These are phyloP conservation scores for Drosophila formosana DNA, from an alignment of 2,888 invertebrate genomes.

Conservation along the genomic window DNA sequence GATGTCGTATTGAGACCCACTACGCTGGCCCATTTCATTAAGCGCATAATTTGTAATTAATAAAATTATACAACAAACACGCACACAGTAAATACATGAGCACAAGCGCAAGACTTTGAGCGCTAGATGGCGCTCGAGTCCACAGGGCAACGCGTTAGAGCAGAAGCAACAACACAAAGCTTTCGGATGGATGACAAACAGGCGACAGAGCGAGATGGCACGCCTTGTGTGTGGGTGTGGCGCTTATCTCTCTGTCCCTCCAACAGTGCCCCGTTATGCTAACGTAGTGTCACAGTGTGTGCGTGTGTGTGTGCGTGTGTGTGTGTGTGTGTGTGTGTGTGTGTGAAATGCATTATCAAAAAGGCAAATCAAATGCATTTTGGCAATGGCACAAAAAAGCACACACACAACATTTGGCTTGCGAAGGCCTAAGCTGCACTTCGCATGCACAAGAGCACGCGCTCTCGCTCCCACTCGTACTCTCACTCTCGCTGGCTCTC, in stretches of 20 bases:
- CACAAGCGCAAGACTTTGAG: slow-evolving; percentile 12
- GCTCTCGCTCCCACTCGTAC: slow-evolving; percentile 1
- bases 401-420: slow-evolving; percentile 21
- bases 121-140: slow-evolving; percentile 40
- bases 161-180: slow-evolving; percentile 5
- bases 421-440: slow-evolving; percentile 22
- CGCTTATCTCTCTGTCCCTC: slow-evolving; percentile 25
- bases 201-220: slow-evolving; percentile 48
- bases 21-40: slow-evolving; percentile 66
- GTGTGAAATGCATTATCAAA: slow-evolving; percentile 40
- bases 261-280: background rate
- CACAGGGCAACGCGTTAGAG: background rate
- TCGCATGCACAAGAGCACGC: slow-evolving; percentile 11
- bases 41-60: slow-evolving; percentile 77
- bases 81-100: slow-evolving; percentile 31
- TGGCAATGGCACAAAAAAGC: slow-evolving; percentile 45
- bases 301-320: slow-evolving; percentile 8
- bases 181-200: slow-evolving; percentile 15
- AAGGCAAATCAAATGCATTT: slow-evolving; percentile 65
- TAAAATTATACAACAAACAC: slow-evolving; percentile 55
- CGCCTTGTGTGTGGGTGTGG: slow-evolving; percentile 48
- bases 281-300: background rate
- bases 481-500: background rate
- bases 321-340: slow-evolving; percentile 29
- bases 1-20: slow-evolving; percentile 12